Evolutionary conservation across 1,140 invertebrate genomes (phyloP).

Genomic region (Drosophila saltans): DNA sequence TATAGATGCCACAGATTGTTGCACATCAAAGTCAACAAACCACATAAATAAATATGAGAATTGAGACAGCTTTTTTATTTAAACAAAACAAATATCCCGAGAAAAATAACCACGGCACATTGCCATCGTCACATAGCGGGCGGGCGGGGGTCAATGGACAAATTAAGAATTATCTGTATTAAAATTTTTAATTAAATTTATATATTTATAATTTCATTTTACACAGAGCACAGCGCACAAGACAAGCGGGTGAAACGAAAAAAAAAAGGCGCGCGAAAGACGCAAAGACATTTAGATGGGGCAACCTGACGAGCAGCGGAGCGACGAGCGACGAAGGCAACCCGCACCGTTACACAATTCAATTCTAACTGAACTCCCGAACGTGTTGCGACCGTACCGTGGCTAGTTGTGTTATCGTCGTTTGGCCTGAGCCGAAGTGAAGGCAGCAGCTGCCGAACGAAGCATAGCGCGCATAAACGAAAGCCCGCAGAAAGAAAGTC

Average conservation of each 20-base stretch:
- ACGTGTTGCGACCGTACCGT: conserved; percentile 53
- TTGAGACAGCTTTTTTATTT: background rate
- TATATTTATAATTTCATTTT: conserved; percentile 42
- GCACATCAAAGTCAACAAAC: conserved; percentile 1
- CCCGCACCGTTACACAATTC: conserved; percentile 64
- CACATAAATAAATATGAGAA: conserved; percentile 7
- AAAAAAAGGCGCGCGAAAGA: conserved; percentile 53
- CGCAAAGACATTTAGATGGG: conserved; percentile 12
- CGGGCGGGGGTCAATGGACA: conserved; percentile 31
- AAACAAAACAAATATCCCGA: background rate
- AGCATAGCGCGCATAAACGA: conserved; percentile 68
- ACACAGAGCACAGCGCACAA: conserved; percentile 13
- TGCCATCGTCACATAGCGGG: conserved; percentile 24
- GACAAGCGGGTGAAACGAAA: conserved; percentile 28
- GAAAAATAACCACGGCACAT: conserved; percentile 38
- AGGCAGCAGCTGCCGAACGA: conserved; percentile 29
- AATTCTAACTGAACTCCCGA: conserved; percentile 71
- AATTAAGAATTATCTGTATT: conserved; percentile 18
- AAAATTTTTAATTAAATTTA: conserved; percentile 40
- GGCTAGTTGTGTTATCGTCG: conserved; percentile 36
- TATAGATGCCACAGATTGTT: conserved; percentile 1
- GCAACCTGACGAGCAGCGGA: conserved; percentile 29
- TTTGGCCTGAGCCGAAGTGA: conserved; percentile 17
- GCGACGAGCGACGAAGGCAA: conserved; percentile 43
- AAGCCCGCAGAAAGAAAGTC: conserved; percentile 62